phyloP scores from a whole-genome alignment of 2,797 vertebrate species.

The Sebastes trivittatus region DNA sequence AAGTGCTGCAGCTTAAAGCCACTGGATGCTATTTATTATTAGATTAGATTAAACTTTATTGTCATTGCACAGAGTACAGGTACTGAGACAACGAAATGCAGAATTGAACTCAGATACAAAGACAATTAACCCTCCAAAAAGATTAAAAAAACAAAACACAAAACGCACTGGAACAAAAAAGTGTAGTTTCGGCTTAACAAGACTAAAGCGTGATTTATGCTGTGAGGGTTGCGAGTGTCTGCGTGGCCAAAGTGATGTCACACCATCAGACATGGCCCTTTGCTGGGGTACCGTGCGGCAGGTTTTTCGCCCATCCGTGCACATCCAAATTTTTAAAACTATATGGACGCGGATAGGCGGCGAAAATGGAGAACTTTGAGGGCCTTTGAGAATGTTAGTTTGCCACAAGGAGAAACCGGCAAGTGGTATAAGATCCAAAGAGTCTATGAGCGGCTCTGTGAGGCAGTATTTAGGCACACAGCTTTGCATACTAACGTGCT shows the following conservation, averaged over 20 bases:
- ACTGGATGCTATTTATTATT: not conserved
- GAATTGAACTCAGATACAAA: not conserved
- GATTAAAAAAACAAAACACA: no score
- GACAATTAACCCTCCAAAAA: not conserved
- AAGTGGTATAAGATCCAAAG: not conserved
- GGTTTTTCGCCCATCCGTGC: fast-evolving
- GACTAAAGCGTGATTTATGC: no score
- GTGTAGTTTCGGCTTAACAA: not conserved
- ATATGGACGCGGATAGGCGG: fast-evolving
- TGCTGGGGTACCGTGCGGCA: no score
- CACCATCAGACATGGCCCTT: no score
- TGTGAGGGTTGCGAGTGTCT: no score
- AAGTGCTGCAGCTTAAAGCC: not conserved
- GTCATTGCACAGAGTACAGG: not conserved
- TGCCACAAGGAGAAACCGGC: fast-evolving
- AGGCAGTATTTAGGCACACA: not conserved
- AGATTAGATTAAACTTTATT: not conserved
- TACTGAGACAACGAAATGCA: not conserved
- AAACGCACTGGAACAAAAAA: not conserved
- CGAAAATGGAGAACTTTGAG: no score
- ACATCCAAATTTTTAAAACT: no score
- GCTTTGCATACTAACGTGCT: not conserved
- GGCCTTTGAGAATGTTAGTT: no score
- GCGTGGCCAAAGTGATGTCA: no score
- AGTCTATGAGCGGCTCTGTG: not conserved